Base-by-base conservation (phyloP, 1,140 invertebrate species). In the Samia ricini region DNA sequence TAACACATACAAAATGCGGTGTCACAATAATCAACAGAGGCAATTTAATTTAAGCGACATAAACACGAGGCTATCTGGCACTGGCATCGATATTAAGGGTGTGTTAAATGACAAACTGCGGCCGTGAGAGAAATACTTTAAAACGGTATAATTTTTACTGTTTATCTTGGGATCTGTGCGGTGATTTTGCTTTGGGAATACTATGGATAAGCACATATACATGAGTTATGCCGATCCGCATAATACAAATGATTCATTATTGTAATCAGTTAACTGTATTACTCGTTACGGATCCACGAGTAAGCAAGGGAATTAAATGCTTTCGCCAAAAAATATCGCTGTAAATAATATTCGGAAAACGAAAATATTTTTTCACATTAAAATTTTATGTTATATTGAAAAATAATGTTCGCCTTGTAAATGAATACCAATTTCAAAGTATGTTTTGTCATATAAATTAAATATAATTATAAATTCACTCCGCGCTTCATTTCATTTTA, bases 11-110 rank as follows among this genome's bases (percentile, higher is more conserved):
- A 84, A 83, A 83, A 84, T 81, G 76, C 70, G 71, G 57, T 81
- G 81, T 85, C 84, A 84, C 73, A 72, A 84, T 83, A 85, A 84
- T 89, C 78, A 88, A 83, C 79, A 73, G 72, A 70, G 76, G 84
- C 81, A 81, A 87, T 87, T 88, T 87, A 87, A 88, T 87, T 83
- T 81, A 83, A 86, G 81, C 73, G 83, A 89, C 84, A 82, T 89
- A 83, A 83, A 85, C 83, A 85, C 77, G 74, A 63, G 69, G 71
- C 72, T 83, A 87, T 88, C 84, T 83, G 77, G 76, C 83, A 61
- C 73, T 72, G 74, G 72, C 81, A 86, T 89, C 84, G 84, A 86
- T 85, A 76, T 78, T 81, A 88, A 89, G 83, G 82, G 76, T 72
- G 78, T 78, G 82, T 71, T 82, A 87, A 86, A 87, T 88, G 85